Base-by-base conservation (phyloP, 1,140 invertebrate species). In the Coelopa frigida region DNA sequence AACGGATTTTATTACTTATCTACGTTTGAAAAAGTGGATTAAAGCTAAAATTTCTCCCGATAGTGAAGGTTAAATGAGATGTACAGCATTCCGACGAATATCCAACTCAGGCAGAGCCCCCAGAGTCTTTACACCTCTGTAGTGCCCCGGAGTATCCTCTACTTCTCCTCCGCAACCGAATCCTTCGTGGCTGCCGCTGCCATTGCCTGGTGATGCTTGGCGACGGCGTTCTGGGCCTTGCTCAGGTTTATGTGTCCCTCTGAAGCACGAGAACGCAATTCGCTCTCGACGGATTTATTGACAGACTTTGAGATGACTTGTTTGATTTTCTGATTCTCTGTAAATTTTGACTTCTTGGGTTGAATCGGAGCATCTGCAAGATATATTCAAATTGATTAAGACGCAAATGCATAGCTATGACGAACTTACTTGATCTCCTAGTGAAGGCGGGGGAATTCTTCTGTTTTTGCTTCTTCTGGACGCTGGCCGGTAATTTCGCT, bases 251-350 rank as follows among this genome's bases (percentile, higher is more conserved):
- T 72, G 44, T 73, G 73, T 5, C 63, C 59, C 33, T 75, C 72
- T 4, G 73, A 56, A 3, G 78, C 80, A 48, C 67, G 70, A 11
- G 73, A 67, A 44, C 79, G 67, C 10, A 83, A 61, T 56, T 82
- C 78, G 41, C 76, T 65, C 68, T 83, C 81, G 17, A 78, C 71
- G 3, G 73, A 68, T 57, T 75, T 75, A 54, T 82, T 82, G 0
- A 83, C 73, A 6, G 72, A 76, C 61, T 78, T 82, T 0, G 78
- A 75, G 20, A 82, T 74, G 11, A 73, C 71, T 49, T 78, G 73
- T 50, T 82, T 82, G 14, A 82, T 70, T 52, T 80, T 81, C 27
- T 76, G 70, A 0, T 71, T 56, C 56, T 80, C 79, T 52, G 73
- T 66, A 18, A 74, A 67, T 56, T 78, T 78, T 10, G 63, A 49